phyloP scores from a whole-genome alignment of 2,797 vertebrate species.

The Sternarchorhynchus goeldii region DNA sequence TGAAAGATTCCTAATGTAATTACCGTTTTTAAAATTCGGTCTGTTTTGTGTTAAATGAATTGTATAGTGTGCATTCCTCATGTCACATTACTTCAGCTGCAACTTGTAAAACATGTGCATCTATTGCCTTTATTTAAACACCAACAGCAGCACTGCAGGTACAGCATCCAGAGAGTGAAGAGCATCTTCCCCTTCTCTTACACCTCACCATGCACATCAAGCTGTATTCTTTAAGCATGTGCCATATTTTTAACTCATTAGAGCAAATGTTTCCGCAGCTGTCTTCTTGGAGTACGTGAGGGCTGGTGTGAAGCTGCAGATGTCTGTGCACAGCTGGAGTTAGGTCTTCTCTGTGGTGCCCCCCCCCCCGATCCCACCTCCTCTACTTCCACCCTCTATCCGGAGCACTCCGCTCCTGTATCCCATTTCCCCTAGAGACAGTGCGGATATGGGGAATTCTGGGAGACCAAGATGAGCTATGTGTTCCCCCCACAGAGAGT shows the following conservation, averaged over 20 bases:
- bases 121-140: neutral
- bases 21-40: neutral
- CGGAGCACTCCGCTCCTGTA: constrained; percentile 14
- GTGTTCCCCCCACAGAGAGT: constrained; percentile 69
- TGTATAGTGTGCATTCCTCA: too few relatives aligned
- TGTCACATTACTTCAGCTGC: neutral
- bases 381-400: too few relatives aligned
- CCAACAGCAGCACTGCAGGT: constrained; percentile 11
- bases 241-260: constrained; percentile 45
- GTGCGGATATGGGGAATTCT: constrained; percentile 60
- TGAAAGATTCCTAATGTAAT: neutral
- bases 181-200: constrained; percentile 21
- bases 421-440: constrained; percentile 42
- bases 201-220: constrained; percentile 19
- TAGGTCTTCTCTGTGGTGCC: constrained; percentile 36
- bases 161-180: constrained; percentile 27
- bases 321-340: constrained; percentile 68
- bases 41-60: neutral
- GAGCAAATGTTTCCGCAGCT: constrained; percentile 64
- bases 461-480: constrained; percentile 60
- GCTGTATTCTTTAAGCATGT: constrained; percentile 30
- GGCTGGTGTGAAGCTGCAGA: constrained; percentile 68
- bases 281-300: constrained; percentile 46
- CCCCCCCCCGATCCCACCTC: constrained; percentile 14
- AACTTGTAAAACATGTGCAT: neutral